A percentile compares a stretch with the other conserved stretches of the same genome.
Evolutionary conservation across 2,888 invertebrate genomes (phyloP).

Genomic region (Ormyrus pomaceus): DNA sequence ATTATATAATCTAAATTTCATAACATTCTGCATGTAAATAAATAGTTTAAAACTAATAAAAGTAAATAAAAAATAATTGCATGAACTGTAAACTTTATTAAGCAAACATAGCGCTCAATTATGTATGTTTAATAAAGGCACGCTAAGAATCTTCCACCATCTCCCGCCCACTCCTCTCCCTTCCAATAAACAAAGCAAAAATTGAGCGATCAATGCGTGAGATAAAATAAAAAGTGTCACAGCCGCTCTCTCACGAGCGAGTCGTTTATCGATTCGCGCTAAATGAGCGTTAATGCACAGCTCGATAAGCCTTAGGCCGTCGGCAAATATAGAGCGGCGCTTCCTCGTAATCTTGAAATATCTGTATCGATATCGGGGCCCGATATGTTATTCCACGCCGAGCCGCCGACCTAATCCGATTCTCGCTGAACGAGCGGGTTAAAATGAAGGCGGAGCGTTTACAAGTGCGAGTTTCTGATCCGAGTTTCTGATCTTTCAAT

Average conservation of each 20-base stretch:
- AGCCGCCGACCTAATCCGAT: constrained; percentile 30
- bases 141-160: no score
- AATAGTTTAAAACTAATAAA: neutral
- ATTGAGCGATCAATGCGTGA: neutral
- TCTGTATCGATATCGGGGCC: constrained; percentile 13
- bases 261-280: constrained; percentile 36
- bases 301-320: constrained; percentile 27
- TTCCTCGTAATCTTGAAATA: constrained; percentile 43
- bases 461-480: no score
- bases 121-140: neutral
- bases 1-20: constrained; percentile 4
- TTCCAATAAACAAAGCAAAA: neutral
- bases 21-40: constrained; percentile 13
- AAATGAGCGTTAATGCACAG: constrained; percentile 31
- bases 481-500: no score
- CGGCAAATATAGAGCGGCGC: constrained; percentile 28
- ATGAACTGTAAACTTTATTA: neutral
- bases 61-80: neutral
- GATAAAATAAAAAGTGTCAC: constrained; percentile 3
- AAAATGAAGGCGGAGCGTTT: neutral
- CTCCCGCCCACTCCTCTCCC: no score
- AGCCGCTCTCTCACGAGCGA: constrained; percentile 3
- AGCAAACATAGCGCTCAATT: neutral
- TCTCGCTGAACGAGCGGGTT: neutral
- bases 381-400: neutral